Evolutionary conservation across 1,140 invertebrate genomes (phyloP).

Genomic region (Lepidotrigona ventralis): DNA sequence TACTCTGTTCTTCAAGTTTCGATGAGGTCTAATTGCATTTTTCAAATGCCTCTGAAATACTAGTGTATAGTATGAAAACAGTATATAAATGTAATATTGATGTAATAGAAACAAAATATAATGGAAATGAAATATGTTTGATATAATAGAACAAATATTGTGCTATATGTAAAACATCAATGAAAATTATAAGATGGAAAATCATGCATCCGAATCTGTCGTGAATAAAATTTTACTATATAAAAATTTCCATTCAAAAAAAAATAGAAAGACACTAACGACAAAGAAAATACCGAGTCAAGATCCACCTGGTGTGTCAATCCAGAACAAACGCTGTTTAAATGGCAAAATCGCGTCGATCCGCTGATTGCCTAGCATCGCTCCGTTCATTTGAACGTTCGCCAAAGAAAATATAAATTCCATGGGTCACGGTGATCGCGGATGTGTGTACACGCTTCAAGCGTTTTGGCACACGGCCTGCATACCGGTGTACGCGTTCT

Average conservation of each 20-base stretch:
- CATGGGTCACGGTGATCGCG: conserved; percentile 14
- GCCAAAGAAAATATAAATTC: conserved; percentile 47
- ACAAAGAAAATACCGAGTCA: background rate
- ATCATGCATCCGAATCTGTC: too few species aligned
- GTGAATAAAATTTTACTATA: background rate
- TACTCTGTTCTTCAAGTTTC: background rate
- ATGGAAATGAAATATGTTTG: too few species aligned
- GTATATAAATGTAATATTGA: too few species aligned
- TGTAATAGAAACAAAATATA: too few species aligned
- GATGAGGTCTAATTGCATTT: too few species aligned
- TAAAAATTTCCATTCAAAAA: background rate
- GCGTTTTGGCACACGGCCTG: conserved; percentile 51
- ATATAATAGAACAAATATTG: too few species aligned
- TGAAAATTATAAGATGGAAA: background rate
- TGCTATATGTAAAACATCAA: background rate
- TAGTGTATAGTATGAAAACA: too few species aligned
- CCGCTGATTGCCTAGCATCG: background rate
- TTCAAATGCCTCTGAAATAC: too few species aligned
- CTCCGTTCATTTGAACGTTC: conserved; percentile 14
- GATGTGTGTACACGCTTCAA: background rate
- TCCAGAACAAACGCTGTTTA: background rate
- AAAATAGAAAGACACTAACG: background rate
- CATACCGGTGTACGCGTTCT: conserved; percentile 43
- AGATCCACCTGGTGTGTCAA: background rate
- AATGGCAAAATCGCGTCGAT: background rate